These are phyloP conservation scores for Ecdyonurus torrentis DNA, from an alignment of 2,888 invertebrate species.

Conservation along the genomic window DNA sequence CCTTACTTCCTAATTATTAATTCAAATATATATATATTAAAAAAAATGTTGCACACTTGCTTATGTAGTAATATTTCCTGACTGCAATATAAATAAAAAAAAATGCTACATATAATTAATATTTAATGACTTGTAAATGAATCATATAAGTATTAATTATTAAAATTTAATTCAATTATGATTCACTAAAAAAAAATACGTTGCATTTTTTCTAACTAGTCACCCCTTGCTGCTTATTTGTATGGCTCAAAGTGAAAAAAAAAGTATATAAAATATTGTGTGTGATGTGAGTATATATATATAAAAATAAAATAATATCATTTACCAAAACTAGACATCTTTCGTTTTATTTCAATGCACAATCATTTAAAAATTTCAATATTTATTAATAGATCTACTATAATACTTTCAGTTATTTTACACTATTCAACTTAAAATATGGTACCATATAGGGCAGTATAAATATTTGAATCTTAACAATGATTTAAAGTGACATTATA, in stretches of 20 bases:
- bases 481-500: no score
- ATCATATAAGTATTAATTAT: not conserved
- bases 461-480: no score
- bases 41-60: not conserved
- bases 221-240: conserved; percentile 1
- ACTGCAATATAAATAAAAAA: not conserved
- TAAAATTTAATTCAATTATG: not conserved
- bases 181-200: not conserved
- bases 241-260: conserved; percentile 2
- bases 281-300: conserved; percentile 9
- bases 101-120: not conserved
- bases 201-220: not conserved
- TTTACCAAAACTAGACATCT: not conserved
- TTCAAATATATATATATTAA: not conserved
- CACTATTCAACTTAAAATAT: no score
- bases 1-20: not conserved
- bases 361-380: no score
- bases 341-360: no score
- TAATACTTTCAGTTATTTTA: no score
- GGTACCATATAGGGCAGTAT: no score
- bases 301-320: conserved; percentile 1
- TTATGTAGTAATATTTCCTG: not conserved
- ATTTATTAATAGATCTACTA: no score
- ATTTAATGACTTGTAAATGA: not conserved
- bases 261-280: no score